phyloP scores from a whole-genome alignment of 2,797 vertebrate species.

The Falco biarmicus region DNA sequence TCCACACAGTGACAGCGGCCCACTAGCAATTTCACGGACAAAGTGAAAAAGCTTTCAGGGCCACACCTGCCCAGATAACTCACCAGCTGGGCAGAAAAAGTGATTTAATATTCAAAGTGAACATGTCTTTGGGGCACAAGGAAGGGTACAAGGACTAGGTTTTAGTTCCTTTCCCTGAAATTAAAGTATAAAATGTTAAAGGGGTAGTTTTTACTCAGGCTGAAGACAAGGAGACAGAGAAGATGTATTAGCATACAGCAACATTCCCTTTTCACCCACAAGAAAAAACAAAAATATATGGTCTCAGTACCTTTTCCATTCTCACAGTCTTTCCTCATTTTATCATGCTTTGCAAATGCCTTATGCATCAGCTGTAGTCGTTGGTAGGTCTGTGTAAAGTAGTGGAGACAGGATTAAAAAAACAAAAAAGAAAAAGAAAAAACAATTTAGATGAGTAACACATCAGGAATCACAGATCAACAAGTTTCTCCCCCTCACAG shows the following conservation, averaged over 20 bases:
- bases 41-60: neutral
- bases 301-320: conserved; percentile 85
- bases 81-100: neutral
- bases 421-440: neutral
- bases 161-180: neutral
- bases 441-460: neutral
- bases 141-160: neutral
- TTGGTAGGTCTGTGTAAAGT: conserved; percentile 74
- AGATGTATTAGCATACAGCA: neutral
- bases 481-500: neutral
- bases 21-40: neutral
- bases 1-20: neutral
- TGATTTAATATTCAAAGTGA: neutral
- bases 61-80: neutral
- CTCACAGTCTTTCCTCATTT: conserved; percentile 91
- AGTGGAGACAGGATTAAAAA: neutral
- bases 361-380: conserved; percentile 82
- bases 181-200: neutral
- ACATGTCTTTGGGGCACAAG: neutral
- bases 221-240: neutral
- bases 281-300: neutral
- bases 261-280: neutral
- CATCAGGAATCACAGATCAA: neutral
- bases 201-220: neutral
- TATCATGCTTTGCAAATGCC: conserved; percentile 90